phyloP scores from a whole-genome alignment of 1,140 invertebrate genomes.

The Caenorhabditis inopinata region DNA sequence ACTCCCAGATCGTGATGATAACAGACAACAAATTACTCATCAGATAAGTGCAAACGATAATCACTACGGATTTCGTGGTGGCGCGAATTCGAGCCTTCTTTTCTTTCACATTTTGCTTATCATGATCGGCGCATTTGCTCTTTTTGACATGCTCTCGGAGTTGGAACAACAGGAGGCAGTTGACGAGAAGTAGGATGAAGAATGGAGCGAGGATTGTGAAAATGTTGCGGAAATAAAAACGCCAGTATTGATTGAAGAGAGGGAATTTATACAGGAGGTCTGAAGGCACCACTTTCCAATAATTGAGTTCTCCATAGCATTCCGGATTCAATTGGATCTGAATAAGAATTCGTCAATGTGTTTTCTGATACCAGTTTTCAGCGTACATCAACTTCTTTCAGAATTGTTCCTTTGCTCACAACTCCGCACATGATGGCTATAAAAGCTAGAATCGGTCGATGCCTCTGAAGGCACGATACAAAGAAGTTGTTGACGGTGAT shows the following conservation, averaged over 20 bases:
- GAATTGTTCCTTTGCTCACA: constrained; percentile 35
- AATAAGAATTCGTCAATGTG: background rate
- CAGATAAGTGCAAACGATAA: constrained; percentile 39
- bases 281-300: background rate
- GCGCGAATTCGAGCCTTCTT: constrained; percentile 35
- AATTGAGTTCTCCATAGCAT: background rate
- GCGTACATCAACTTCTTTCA: constrained; percentile 33
- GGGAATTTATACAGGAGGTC: background rate
- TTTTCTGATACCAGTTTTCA: too few species aligned
- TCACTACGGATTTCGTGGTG: constrained; percentile 11
- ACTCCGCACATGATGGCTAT: constrained; percentile 36
- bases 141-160: background rate
- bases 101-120: constrained; percentile 36
- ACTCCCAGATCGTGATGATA: constrained; percentile 35
- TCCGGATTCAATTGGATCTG: constrained; percentile 1
- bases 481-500: constrained; percentile 41
- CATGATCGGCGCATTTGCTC: background rate
- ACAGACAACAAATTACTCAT: constrained; percentile 21
- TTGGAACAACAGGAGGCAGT: constrained; percentile 15
- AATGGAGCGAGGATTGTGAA: constrained; percentile 36
- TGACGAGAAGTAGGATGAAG: constrained; percentile 31
- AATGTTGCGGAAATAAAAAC: constrained; percentile 36
- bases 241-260: background rate
- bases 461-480: constrained; percentile 24
- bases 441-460: constrained; percentile 34